A percentile compares a stretch with the other conserved stretches of the same genome.
These are phyloP conservation scores for Crotalus viridis DNA, from an alignment of 2,113 vertebrate species.

Conservation along the genomic window DNA sequence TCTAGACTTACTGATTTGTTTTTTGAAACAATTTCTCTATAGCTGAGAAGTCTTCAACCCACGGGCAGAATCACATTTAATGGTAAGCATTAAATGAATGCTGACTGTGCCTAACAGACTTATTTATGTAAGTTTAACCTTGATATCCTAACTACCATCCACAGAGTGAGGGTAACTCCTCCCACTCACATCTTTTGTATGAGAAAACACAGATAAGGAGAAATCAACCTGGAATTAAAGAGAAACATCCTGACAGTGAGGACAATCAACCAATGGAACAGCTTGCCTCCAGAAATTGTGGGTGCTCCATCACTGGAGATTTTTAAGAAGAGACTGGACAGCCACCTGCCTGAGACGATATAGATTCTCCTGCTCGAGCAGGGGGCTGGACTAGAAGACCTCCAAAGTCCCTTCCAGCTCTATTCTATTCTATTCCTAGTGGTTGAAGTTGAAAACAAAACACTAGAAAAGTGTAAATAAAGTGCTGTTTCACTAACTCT, in stretches of 20 bases:
- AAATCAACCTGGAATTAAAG: no score
- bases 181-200: not conserved
- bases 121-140: not conserved
- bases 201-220: no score
- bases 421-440: not conserved
- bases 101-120: not conserved
- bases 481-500: not conserved
- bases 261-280: no score
- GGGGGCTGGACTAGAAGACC: no score
- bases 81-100: not conserved
- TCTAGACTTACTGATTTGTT: not conserved
- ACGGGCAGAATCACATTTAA: not conserved
- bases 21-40: not conserved
- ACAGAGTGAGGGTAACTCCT: not conserved
- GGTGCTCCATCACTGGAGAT: no score
- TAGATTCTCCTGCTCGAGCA: no score
- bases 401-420: no score
- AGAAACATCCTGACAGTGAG: no score
- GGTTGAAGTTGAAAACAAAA: not conserved
- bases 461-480: not conserved
- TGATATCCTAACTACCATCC: not conserved
- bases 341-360: no score
- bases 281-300: no score
- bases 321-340: no score
- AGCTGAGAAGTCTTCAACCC: not conserved